Base-by-base conservation (phyloP, 1,140 invertebrate genomes). In the Pomacea maculata region DNA sequence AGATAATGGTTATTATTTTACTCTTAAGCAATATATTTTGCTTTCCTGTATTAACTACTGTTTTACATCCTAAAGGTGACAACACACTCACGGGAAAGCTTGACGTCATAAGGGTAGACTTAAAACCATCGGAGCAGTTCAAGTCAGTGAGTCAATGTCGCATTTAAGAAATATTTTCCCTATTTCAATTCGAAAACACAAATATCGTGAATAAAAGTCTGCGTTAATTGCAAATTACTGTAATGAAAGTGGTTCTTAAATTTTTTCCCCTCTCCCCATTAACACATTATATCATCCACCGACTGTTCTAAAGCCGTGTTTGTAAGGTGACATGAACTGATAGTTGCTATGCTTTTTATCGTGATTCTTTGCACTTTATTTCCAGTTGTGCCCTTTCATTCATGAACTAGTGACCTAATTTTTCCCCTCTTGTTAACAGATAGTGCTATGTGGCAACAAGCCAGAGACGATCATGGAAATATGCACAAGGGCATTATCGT, bases 381-480 rank as follows among this genome's bases (percentile, higher is more conserved):
- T 4, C 57, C 57, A 45, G 4, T 61, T 8, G 57, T 45, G 34
- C 34, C 34, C 57, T 61, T 17, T 61, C 57, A 61, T 11, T 17
- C 65, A 19, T 67, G 15, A 61, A 14, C 15, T 61, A 61, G 57
- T 61, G 15, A 61, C 15, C 57, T 63, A 34, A 19, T 57, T 25
- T 61, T 34, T n/a, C 6, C 45, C 25, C 6, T 68, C n/a, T 82
- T 29, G 71, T 71, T 82, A 83, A 15, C 75, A 86, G 86, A 85
- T 87, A 83, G 86, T 85, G 1, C 67, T 85, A 15, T 85, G 85
- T 71, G 86, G 88, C 12, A 86, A 89, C 71, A 89, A 86, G 81
- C 90, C 90, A 75, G 90, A 91, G 81, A 82, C 85, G 17, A 88
- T 91, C n/a, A 87, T 89, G 85, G 90, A 91, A 79, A 89, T 91